Base-by-base conservation (phyloP, 2,797 vertebrate genomes). In the Australoheros facetus region DNA sequence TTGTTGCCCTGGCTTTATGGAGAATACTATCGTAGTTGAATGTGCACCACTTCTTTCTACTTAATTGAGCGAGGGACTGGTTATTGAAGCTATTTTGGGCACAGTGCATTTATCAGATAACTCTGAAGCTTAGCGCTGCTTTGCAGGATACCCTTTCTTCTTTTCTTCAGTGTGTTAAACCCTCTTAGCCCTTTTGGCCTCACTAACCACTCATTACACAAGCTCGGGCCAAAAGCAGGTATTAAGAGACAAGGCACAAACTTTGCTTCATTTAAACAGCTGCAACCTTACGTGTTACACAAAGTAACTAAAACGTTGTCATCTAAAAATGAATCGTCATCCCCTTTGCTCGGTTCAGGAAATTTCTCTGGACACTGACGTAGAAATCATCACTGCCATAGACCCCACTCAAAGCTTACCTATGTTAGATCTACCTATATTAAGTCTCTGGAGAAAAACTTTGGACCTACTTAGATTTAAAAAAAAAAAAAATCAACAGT, bases 81-180 rank as follows among this genome's bases (percentile, higher is more conserved):
- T 28, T 51, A 30, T 30, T 69, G 42, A 51, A 90, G 86, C 80
- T 78, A 82, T 83, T 87, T 89, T 81, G 51, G 73, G 75, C 78
- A 84, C 69, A 75, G 79, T 54, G 82, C 51, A 77, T 86, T 91
- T 92, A 92, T 93, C 91, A 91, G 91, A 94, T 92, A 90, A 87
- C 69, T 78, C 56, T 82, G 77, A 85, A 88, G 91, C 81, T 89
- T 80, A 83, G 89, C 32, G 45, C 55, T 73, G 45, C 64, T 69
- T 89, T 88, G 79, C 83, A 82, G 56, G 79, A 84, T 78, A 74
- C 57, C 76, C 58, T 88, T 84, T 80, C 62, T 82, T 90, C 75
- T 88, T 92, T 51, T 69, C 53, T 28, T 91, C 86, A 92, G 90
- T 80, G 81, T 84, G 80, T 91, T 91, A 92, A 89, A 85, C 57